Evolutionary conservation across 2,888 invertebrate genomes (phyloP), one percentile per base, ranked within the genome.

Genomic region (Rotaria socialis): DNA sequence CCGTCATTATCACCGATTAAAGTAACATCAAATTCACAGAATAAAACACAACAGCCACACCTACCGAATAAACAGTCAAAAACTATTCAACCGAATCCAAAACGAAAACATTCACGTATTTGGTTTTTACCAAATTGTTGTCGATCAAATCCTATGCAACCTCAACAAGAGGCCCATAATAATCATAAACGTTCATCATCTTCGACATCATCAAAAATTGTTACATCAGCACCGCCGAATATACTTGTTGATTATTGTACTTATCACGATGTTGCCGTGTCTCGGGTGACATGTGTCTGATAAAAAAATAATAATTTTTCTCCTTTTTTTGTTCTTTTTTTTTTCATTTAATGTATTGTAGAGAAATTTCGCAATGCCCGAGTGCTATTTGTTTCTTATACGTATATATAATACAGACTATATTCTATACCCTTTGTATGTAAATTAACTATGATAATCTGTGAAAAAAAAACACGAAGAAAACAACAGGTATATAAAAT

Each of bases 161-260:
- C 1, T 8, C 67, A 43, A 80, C 47, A 47, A 47, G 47, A 80
- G 11, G 24, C 5, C 2, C 35, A 80, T 14, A 35, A n/a, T 4
- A 47, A 43, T 11, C 80, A n/a, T 4, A 47, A 43, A n/a, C 80
- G 43, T 47, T 43, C 47, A 47, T 80, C 24, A 80, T 47, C 43
- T n/a, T 7, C 80, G 22, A 47, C 80, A 35, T 67, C 67, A 35
- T 16, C 67, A 0, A 47, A 43, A 80, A 4, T 35, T 2, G 35
- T 35, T 1, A 35, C n/a, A 47, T 16, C 41, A 41, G 4, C 80
- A 80, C 10, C 80, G 5, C 47, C 22, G 22, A 80, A 80, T 80
- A 80, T 41, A 47, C 80, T 80, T 80, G 80, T 80, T 47, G 80
- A 80, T 47, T 80, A 80, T 47, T 80, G 80, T 80, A 80, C 80